Evolutionary conservation across 35 echinoderm and acorn worm genomes (phyloP).

Genomic region (Heliocidaris tuberculata): DNA sequence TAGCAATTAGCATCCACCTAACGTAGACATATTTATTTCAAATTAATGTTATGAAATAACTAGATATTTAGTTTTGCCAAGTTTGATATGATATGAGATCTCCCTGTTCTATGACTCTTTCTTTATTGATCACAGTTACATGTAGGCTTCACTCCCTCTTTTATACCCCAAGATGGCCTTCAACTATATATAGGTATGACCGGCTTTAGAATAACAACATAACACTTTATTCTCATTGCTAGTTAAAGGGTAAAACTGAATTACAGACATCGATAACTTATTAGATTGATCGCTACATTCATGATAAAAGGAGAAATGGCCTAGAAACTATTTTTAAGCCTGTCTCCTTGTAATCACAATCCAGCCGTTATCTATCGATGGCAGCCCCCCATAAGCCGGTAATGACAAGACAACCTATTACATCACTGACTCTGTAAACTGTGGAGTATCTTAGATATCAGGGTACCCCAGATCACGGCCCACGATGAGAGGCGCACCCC

Average conservation of each 20-base stretch:
- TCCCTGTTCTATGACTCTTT: no score
- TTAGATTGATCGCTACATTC: neutral
- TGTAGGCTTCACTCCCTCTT: neutral
- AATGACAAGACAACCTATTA: neutral
- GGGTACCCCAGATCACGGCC: neutral
- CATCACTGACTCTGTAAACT: neutral
- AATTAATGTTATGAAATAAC: no score
- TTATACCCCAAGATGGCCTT: neutral
- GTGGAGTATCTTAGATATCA: neutral
- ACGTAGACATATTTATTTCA: no score
- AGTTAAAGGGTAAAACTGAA: neutral
- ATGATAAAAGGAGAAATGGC: neutral
- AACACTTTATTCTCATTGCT: neutral
- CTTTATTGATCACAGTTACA: no score
- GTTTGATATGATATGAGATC: no score
- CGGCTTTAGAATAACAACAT: neutral
- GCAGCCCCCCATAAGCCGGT: neutral
- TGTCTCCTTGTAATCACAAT: conserved; percentile 3
- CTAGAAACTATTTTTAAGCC: neutral
- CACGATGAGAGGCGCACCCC: neutral
- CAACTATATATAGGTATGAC: neutral
- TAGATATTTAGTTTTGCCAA: no score
- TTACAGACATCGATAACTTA: neutral
- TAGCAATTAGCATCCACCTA: no score
- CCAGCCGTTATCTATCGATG: neutral